A percentile compares a stretch with the other conserved stretches of the same genome.
These are phyloP conservation scores for Slavum lentiscoides DNA, from an alignment of 2,888 invertebrate species.

Conservation along the genomic window DNA sequence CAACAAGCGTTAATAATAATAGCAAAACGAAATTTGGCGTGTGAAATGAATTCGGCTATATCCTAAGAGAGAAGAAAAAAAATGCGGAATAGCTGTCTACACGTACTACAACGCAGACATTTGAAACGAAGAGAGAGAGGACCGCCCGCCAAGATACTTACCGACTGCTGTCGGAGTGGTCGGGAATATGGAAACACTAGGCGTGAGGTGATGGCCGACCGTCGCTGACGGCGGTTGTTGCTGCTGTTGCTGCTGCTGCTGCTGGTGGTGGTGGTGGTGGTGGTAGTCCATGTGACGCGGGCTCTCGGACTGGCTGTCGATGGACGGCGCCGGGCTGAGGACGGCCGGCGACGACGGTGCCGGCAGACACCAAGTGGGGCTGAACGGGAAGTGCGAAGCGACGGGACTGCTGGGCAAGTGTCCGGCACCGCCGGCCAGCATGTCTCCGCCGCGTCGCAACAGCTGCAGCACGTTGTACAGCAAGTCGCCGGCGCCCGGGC, in stretches of 20 bases:
- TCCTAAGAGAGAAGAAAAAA: no score
- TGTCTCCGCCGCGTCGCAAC: conserved; percentile 74
- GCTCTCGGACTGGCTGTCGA: conserved; percentile 84
- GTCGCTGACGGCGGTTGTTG: conserved; percentile 28
- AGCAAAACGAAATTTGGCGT: no score
- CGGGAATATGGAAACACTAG: conserved; percentile 46
- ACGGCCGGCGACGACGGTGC: conserved; percentile 77
- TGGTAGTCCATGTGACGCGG: conserved; percentile 69
- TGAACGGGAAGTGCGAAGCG: conserved; percentile 60
- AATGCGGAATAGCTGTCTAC: no score
- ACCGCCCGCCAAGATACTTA: neutral
- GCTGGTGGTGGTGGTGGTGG: no score
- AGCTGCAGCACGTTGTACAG: conserved; percentile 90
- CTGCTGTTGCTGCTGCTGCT: neutral
- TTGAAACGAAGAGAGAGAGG: no score
- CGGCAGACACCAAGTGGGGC: conserved; percentile 66
- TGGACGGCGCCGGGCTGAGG: conserved; percentile 85
- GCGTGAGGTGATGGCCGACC: conserved; percentile 46
- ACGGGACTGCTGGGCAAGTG: conserved; percentile 57
- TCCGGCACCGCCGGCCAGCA: conserved; percentile 20
- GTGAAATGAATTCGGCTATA: no score
- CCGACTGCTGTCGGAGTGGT: conserved; percentile 39
- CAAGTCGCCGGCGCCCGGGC: conserved; percentile 91
- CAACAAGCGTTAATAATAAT: no score
- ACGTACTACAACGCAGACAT: no score